phyloP scores from a whole-genome alignment of 2,888 invertebrate species.

The Cheilosia scutellata region DNA sequence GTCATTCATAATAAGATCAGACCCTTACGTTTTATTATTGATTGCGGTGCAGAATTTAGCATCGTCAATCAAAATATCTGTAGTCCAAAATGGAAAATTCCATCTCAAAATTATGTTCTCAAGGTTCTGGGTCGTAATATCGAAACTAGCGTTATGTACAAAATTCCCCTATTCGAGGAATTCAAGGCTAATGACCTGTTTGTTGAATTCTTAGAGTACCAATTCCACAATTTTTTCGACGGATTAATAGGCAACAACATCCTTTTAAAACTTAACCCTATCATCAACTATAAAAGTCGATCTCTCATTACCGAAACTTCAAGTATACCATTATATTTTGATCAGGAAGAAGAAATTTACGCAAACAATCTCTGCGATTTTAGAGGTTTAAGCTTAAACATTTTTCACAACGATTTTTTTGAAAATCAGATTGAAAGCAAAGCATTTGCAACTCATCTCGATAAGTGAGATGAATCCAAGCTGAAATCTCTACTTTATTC shows the following conservation, averaged over 20 bases:
- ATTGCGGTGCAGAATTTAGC: conserved; percentile 25
- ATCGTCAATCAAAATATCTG: conserved; percentile 14
- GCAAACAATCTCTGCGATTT: not conserved
- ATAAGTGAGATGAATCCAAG: not conserved
- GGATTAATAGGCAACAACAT: conserved; percentile 31
- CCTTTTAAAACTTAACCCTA: not conserved
- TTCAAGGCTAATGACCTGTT: conserved; percentile 6
- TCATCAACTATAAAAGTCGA: not conserved
- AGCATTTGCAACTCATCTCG: not conserved
- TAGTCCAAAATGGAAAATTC: conserved; percentile 21
- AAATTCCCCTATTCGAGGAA: conserved; percentile 8
- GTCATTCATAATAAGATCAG: conserved; percentile 9
- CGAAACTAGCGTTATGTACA: not conserved
- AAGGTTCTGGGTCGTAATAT: conserved; percentile 18
- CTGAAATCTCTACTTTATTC: conserved; percentile 4
- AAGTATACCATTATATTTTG: conserved; percentile 15
- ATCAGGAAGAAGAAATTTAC: conserved; percentile 12
- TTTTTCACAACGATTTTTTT: not conserved
- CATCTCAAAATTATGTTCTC: conserved; percentile 2
- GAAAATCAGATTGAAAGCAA: not conserved
- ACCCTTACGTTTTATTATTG: conserved; percentile 27
- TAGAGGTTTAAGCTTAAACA: not conserved
- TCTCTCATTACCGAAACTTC: not conserved
- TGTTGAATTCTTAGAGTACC: conserved; percentile 26
- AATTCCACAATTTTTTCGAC: conserved; percentile 27